phyloP scores from a whole-genome alignment of 2,797 vertebrate species.

The Sphaeramia orbicularis region DNA sequence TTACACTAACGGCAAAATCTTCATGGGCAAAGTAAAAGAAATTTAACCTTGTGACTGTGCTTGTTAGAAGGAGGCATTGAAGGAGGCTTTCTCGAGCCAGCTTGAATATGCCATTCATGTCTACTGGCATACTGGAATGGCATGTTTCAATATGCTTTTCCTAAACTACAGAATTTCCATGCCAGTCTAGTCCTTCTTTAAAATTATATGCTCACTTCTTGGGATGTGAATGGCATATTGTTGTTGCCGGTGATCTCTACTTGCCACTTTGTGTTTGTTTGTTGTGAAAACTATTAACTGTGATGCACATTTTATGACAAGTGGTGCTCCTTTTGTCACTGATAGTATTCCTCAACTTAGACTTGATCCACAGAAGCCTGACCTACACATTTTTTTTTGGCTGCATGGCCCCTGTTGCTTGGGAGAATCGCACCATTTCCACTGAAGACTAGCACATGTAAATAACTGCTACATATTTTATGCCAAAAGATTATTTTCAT shows the following conservation, averaged over 20 bases:
- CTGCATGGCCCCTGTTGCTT: conserved; percentile 64
- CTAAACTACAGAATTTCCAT: conserved; percentile 24
- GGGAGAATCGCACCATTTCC: conserved; percentile 62
- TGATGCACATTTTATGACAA: conserved; percentile 72
- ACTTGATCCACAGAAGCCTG: conserved; percentile 19
- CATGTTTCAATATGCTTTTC: conserved; percentile 44
- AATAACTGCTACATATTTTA: conserved; percentile 59
- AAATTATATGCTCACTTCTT: conserved; percentile 45
- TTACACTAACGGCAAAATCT: conserved; percentile 79
- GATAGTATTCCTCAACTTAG: conserved; percentile 61
- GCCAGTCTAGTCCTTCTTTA: conserved; percentile 37
- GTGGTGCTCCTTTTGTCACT: conserved; percentile 73
- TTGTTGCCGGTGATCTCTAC: conserved; percentile 56
- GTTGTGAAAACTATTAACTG: conserved; percentile 59
- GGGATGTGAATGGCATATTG: conserved; percentile 66
- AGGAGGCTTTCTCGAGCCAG: background rate
- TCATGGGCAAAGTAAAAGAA: conserved; percentile 91
- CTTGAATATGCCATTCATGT: conserved; percentile 26
- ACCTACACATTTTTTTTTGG: conserved; percentile 61
- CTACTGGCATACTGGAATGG: conserved; percentile 22
- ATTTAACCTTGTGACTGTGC: conserved; percentile 80
- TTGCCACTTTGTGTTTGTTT: conserved; percentile 59
- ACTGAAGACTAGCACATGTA: conserved; percentile 73
- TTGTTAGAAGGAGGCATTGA: conserved; percentile 14
- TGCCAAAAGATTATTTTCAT: conserved; percentile 40